Percentiles rank a stretch among this genome's conserved stretches.
Evolutionary conservation across 2,113 vertebrate species (phyloP).

Genomic region (Panurus biarmicus): DNA sequence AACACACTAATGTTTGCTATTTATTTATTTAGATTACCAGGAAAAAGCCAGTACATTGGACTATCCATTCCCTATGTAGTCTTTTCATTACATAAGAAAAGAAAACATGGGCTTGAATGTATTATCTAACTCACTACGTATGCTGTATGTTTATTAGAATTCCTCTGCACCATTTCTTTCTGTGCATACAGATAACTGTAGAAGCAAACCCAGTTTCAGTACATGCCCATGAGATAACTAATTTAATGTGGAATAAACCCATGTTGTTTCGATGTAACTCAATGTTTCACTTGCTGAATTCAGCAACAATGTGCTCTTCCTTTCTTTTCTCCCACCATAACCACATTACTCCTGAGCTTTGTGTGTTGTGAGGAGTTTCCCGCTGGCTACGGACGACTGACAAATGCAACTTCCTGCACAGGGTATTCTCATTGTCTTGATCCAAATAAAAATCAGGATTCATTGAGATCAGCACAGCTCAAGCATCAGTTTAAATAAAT

Average conservation of each 20-base stretch:
- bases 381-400: fast-evolving
- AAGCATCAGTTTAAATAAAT: background rate
- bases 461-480: background rate
- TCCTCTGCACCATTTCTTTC: background rate
- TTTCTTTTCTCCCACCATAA: background rate
- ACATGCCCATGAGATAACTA: background rate
- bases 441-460: background rate
- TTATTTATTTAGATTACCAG: background rate
- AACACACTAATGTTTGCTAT: background rate
- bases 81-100: background rate
- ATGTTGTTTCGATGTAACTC: background rate
- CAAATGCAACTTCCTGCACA: background rate
- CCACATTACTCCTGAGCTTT: background rate
- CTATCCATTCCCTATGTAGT: background rate
- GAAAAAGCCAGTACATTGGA: background rate
- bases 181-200: fast-evolving
- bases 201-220: background rate
- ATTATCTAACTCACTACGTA: background rate
- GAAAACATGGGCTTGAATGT: background rate
- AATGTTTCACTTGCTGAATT: background rate
- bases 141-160: background rate
- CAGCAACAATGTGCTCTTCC: background rate
- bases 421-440: background rate
- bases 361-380: background rate
- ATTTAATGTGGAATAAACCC: background rate